These are phyloP conservation scores for Acanthosepion lycidas DNA, from an alignment of 2,888 invertebrate species.

Conservation along the genomic window DNA sequence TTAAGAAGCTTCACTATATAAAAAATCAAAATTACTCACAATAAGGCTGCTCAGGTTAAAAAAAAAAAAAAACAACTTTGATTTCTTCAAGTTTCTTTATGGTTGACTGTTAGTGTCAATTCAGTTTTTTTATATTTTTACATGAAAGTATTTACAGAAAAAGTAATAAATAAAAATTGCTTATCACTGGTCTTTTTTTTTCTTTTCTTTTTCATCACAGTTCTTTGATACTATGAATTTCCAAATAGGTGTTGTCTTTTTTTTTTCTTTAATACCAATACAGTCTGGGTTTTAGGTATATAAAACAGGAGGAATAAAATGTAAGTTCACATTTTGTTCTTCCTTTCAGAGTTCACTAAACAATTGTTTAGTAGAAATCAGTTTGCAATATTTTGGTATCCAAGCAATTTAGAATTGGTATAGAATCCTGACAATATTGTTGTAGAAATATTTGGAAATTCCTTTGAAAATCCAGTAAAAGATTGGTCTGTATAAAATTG, in stretches of 20 bases:
- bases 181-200: no score
- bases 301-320: neutral
- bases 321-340: neutral
- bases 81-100: no score
- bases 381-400: no score
- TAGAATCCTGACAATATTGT: neutral
- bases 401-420: neutral
- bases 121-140: no score
- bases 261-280: neutral
- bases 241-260: neutral
- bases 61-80: no score
- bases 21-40: no score
- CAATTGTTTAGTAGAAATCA: neutral
- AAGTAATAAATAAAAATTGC: no score
- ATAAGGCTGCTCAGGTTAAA: no score
- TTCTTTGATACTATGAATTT: neutral
- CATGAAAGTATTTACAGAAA: no score
- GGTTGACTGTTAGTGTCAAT: no score
- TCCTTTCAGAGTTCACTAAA: constrained; percentile 15
- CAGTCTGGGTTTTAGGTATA: neutral
- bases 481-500: neutral
- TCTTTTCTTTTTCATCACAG: neutral
- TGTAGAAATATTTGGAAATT: neutral
- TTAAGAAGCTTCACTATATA: no score
- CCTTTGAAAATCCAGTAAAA: neutral